Conservation (phyloP, 2,113 vertebrate species). For the Natator depressus region DNA sequence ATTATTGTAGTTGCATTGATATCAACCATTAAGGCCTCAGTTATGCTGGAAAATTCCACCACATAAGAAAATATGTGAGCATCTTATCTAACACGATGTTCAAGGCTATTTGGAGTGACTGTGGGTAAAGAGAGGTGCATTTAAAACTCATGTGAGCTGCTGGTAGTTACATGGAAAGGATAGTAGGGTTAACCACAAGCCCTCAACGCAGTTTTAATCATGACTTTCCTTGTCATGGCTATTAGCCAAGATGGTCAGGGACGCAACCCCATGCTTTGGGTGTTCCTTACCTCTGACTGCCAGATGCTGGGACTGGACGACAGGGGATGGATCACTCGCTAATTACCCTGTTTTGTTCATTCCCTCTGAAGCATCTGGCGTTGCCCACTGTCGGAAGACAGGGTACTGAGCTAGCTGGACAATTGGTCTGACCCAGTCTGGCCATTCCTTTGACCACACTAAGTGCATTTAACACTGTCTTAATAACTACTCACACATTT, state of each 20-base stretch:
- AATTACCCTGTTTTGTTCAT: no score
- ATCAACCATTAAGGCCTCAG: neutral
- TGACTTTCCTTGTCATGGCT: neutral
- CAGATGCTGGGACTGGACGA: no score
- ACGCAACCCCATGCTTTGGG: no score
- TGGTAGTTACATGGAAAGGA: neutral
- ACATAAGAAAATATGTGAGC: rapidly evolving
- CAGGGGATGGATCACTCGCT: no score
- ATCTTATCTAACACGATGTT: neutral
- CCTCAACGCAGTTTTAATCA: neutral
- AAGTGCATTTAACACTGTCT: no score
- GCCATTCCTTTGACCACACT: no score
- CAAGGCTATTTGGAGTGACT: rapidly evolving
- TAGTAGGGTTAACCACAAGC: neutral
- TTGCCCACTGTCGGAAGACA: no score
- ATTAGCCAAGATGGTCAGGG: neutral
- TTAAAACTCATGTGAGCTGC: neutral
- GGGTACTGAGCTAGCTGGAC: no score
- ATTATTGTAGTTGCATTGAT: neutral
- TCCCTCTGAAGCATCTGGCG: no score
- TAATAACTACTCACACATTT: no score
- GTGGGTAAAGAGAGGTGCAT: neutral
- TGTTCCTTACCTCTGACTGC: no score
- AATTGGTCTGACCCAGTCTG: no score
- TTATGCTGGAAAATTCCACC: neutral